phyloP scores from a whole-genome alignment of 2,888 invertebrate genomes.

The Pemphredon lugubris region DNA sequence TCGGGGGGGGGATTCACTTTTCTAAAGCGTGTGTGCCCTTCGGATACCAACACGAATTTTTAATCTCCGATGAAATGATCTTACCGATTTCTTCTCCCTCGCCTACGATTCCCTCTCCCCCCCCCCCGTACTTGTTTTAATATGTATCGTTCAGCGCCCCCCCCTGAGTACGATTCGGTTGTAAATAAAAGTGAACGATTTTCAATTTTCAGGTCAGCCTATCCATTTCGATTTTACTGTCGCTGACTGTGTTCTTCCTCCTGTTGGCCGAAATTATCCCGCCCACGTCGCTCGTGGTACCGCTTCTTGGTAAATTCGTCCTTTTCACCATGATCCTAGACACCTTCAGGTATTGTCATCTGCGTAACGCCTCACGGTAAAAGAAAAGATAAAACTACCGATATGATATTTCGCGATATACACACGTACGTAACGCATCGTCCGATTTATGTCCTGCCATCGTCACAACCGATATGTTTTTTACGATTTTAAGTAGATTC shows the following conservation, averaged over 20 bases:
- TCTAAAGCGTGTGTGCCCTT: constrained; percentile 13
- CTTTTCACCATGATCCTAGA: constrained; percentile 98
- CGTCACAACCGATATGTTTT: too few relatives aligned
- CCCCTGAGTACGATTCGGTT: background rate
- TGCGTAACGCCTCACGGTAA: background rate
- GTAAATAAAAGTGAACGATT: background rate
- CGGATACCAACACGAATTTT: constrained; percentile 19
- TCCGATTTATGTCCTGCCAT: too few relatives aligned
- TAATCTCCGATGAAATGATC: background rate
- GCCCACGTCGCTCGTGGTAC: constrained; percentile 96
- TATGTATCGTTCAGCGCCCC: background rate
- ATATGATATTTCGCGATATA: too few relatives aligned
- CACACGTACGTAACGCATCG: too few relatives aligned
- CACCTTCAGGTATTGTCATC: constrained; percentile 89
- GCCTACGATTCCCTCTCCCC: background rate
- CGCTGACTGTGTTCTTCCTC: constrained; percentile 97
- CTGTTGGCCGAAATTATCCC: constrained; percentile 94
- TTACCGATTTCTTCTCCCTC: background rate
- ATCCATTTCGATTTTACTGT: constrained; percentile 96
- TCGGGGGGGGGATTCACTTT: constrained; percentile 4
- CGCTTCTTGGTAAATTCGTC: constrained; percentile 95
- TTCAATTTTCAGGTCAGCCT: constrained; percentile 88
- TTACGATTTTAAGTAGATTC: too few relatives aligned
- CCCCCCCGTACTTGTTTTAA: background rate
- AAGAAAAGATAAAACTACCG: too few relatives aligned